Base-by-base conservation (phyloP, 2,797 vertebrate species). In the Denticeps clupeoides region DNA sequence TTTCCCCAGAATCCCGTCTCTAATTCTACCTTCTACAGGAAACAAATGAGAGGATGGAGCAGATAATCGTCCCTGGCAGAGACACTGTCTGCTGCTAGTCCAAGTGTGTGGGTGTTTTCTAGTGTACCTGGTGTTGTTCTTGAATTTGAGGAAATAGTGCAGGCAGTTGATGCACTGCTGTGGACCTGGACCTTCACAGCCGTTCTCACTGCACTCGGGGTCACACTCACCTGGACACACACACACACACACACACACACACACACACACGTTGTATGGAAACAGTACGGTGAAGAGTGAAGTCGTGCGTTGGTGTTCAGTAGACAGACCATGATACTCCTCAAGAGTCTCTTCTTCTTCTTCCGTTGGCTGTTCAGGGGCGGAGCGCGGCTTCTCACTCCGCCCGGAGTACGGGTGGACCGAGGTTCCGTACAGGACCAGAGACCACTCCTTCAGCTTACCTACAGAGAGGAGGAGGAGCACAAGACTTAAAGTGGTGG, bases 391-490 rank as follows among this genome's bases (percentile, higher is more conserved):
- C 58, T 86, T 87, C 13, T 93, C 93, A 66, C 79, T 65, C 79
- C 86, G 78, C 23, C 74, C 49, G 0, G 89, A 89, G 67, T 97
- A 96, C 1, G 95, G 95, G 69, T 97, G 92, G 49, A 89, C 77
- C 0, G 93, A 92, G 21, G 93, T 97, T 47, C 95, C 95, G 37
- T 99, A 97, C 9, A 97, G 82, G 48, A 99, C 90, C 72, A 99
- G 73, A 2, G 95, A 96, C 93, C 93, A 99, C 72, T 99, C 93
- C 78, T 97, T 99, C 73, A 99, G 80, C 74, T 97, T 99, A 24
- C 95, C 95, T 99, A 49, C 29, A n/a, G n/a, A n/a, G n/a, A n/a
- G n/a, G n/a, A n/a, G n/a, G n/a, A n/a, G n/a, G n/a, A n/a, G n/a
- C n/a, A n/a, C n/a, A n/a, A n/a, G n/a, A n/a, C n/a, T n/a, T n/a